A percentile compares a stretch with the other conserved stretches of the same genome.
Conservation (phyloP, 2,797 vertebrate species). For the Schizopygopsis malacanthus region DNA sequence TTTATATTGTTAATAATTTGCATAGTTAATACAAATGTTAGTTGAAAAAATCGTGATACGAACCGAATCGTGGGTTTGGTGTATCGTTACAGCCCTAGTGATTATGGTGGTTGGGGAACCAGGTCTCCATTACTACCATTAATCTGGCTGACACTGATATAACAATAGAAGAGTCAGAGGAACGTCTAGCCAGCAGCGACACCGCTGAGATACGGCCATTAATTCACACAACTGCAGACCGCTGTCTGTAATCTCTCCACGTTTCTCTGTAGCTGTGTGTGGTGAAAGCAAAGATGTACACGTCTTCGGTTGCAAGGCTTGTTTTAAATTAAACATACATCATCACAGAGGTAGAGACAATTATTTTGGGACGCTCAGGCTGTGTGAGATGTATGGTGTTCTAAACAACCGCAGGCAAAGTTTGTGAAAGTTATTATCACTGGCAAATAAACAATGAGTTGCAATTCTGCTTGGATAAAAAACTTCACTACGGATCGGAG, state of each 20-base stretch:
- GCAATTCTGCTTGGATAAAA: background rate
- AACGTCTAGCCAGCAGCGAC: slow-evolving; percentile 45
- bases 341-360: slow-evolving; percentile 11
- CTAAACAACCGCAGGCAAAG: slow-evolving; percentile 9
- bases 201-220: slow-evolving; percentile 18
- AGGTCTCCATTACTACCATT: slow-evolving; percentile 67
- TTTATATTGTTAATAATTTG: too few species aligned
- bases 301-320: background rate
- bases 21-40: too few species aligned
- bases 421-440: background rate
- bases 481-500: background rate
- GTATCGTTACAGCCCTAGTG: too few species aligned
- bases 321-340: slow-evolving; percentile 38
- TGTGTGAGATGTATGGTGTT: background rate
- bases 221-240: slow-evolving; percentile 1
- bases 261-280: background rate
- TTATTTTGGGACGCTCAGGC: background rate
- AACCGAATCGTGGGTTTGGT: too few species aligned
- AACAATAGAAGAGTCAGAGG: slow-evolving; percentile 61
- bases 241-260: slow-evolving; percentile 30
- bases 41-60: too few species aligned
- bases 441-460: slow-evolving; percentile 12
- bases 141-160: slow-evolving; percentile 71
- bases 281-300: slow-evolving; percentile 11
- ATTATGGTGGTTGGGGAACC: slow-evolving; percentile 43